Conservation (phyloP, 1,140 invertebrate genomes). For the Diprion similis region DNA sequence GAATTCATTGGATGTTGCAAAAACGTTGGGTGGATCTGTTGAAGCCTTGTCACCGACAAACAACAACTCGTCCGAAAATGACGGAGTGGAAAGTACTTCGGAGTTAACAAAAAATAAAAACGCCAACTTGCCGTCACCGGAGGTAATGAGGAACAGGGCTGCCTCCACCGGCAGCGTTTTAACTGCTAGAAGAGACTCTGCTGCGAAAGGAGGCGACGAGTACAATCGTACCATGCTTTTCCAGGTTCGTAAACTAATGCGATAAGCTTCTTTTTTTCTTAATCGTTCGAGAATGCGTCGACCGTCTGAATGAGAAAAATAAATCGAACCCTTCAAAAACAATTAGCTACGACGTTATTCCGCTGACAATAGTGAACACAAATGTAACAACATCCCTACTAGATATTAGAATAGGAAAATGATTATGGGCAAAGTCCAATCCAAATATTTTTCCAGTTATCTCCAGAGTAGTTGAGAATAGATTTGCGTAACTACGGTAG, state of each 20-base stretch:
- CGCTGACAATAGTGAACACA: slow-evolving; percentile 14
- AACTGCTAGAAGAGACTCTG: slow-evolving; percentile 49
- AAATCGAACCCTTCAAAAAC: slow-evolving; percentile 1
- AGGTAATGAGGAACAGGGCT: slow-evolving; percentile 59
- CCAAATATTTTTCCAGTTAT: slow-evolving; percentile 5
- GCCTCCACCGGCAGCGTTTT: slow-evolving; percentile 60
- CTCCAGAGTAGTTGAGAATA: too few species aligned
- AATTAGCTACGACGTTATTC: neutral
- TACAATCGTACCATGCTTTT: slow-evolving; percentile 93
- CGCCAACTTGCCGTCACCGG: slow-evolving; percentile 44
- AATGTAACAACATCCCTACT: neutral
- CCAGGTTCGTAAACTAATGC: slow-evolving; percentile 67
- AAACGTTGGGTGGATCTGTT: slow-evolving; percentile 45
- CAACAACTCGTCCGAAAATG: slow-evolving; percentile 24
- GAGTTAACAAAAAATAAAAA: slow-evolving; percentile 34
- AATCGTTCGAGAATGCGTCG: slow-evolving; percentile 1
- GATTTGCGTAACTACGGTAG: too few species aligned
- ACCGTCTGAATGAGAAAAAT: slow-evolving; percentile 9
- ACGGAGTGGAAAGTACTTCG: slow-evolving; percentile 27
- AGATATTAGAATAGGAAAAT: neutral
- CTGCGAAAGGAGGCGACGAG: slow-evolving; percentile 60
- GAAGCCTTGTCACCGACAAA: slow-evolving; percentile 46
- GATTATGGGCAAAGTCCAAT: neutral
- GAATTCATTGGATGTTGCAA: slow-evolving; percentile 37
- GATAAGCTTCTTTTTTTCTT: slow-evolving; percentile 20